phyloP scores from a whole-genome alignment of 1,140 invertebrate species.

The Lamellibrachia luymesi region DNA sequence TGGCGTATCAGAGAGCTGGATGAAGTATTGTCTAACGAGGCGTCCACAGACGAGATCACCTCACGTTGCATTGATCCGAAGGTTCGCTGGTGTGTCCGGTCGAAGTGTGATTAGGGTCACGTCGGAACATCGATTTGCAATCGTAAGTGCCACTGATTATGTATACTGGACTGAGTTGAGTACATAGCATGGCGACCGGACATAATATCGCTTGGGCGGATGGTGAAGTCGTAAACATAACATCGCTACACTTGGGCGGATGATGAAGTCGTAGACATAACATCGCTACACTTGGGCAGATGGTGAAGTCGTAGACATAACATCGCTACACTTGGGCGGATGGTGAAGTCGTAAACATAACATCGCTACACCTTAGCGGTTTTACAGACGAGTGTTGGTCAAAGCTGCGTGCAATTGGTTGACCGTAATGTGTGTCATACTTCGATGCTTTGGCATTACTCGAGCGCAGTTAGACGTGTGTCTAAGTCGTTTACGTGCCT shows the following conservation, averaged over 20 bases:
- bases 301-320: neutral
- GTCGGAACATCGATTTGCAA: neutral
- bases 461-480: neutral
- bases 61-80: neutral
- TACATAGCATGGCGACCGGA: neutral
- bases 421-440: neutral
- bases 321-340: neutral
- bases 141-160: neutral
- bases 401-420: neutral
- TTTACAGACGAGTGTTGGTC: neutral
- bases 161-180: neutral
- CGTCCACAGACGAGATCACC: neutral
- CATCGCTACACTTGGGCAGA: neutral
- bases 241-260: neutral
- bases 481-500: neutral
- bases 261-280: neutral
- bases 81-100: neutral
- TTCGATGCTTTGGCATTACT: neutral
- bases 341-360: neutral
- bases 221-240: neutral
- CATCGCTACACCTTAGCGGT: no score
- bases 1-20: no score
- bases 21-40: neutral
- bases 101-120: neutral
- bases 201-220: neutral